Evolutionary conservation across 2,888 invertebrate genomes (phyloP).

Genomic region (Callyntrura sp.): DNA sequence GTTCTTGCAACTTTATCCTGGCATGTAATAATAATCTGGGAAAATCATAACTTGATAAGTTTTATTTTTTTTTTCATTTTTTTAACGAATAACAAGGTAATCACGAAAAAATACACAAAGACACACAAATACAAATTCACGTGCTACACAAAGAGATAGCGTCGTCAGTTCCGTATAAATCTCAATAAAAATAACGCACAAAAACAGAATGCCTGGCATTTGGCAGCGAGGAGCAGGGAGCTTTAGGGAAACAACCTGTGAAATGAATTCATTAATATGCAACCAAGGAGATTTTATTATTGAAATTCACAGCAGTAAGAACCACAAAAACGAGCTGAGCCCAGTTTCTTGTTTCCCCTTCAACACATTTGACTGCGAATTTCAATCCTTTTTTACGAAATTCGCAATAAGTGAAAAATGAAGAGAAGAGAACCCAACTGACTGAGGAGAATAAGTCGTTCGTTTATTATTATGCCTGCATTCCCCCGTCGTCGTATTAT

Average conservation of each 20-base stretch:
- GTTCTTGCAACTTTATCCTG: background rate
- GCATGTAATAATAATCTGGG: background rate
- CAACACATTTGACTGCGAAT: background rate
- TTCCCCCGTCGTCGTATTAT: background rate
- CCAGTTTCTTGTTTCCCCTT: background rate
- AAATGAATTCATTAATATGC: slow-evolving; percentile 66
- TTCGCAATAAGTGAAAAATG: background rate
- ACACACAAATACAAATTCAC: too few relatives aligned
- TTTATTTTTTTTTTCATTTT: background rate
- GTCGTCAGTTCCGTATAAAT: background rate
- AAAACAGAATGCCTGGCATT: background rate
- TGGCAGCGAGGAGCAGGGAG: background rate
- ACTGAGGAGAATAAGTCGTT: too few relatives aligned
- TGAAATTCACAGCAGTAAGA: slow-evolving; percentile 49
- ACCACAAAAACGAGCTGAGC: background rate
- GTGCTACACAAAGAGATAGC: background rate
- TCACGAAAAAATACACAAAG: background rate
- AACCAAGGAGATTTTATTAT: slow-evolving; percentile 72
- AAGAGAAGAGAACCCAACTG: background rate
- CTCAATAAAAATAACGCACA: background rate
- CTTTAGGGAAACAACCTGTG: slow-evolving; percentile 19
- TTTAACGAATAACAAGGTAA: background rate
- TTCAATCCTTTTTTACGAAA: slow-evolving; percentile 11
- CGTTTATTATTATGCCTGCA: background rate
- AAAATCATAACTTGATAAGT: background rate